These are phyloP conservation scores for Polymixis flavicincta DNA, from an alignment of 2,888 invertebrate genomes.

Conservation along the genomic window DNA sequence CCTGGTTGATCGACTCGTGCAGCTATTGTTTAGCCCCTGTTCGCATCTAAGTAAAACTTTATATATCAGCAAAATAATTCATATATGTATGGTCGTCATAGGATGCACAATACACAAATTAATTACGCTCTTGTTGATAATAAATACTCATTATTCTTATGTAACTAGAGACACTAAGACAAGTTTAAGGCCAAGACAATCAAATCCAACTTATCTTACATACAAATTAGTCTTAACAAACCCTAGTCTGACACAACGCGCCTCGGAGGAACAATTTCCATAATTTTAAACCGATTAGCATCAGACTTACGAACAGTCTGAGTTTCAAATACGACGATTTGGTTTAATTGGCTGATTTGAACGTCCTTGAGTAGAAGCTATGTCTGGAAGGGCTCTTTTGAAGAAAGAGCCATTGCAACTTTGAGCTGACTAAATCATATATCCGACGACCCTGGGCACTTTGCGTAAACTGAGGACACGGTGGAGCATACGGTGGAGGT, in stretches of 20 bases:
- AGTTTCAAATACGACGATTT: slow-evolving; percentile 29
- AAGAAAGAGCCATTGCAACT: too few relatives aligned
- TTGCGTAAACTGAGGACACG: too few relatives aligned
- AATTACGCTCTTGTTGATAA: not conserved
- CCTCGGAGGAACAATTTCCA: slow-evolving; percentile 33
- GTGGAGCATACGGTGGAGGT: too few relatives aligned
- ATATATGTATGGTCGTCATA: not conserved
- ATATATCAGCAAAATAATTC: not conserved
- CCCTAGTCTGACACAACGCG: not conserved
- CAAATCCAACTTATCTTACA: slow-evolving; percentile 17
- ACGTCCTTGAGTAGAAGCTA: slow-evolving; percentile 7
- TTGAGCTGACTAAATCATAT: too few relatives aligned
- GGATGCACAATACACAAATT: not conserved
- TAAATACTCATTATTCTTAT: not conserved
- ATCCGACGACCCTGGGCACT: too few relatives aligned
- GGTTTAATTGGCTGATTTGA: slow-evolving; percentile 25
- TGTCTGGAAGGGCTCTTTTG: too few relatives aligned
- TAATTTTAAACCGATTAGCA: slow-evolving; percentile 40
- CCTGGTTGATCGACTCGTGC: too few relatives aligned
- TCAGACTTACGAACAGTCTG: slow-evolving; percentile 15
- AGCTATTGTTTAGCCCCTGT: too few relatives aligned
- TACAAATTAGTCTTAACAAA: slow-evolving; percentile 11
- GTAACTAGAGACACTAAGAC: not conserved
- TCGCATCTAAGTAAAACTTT: not conserved
- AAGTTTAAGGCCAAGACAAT: slow-evolving; percentile 18